Evolutionary conservation across 35 echinoderm and acorn worm species (phyloP), one percentile per base, ranked within the genome.

Genomic region (Ophiothrix spiculata): DNA sequence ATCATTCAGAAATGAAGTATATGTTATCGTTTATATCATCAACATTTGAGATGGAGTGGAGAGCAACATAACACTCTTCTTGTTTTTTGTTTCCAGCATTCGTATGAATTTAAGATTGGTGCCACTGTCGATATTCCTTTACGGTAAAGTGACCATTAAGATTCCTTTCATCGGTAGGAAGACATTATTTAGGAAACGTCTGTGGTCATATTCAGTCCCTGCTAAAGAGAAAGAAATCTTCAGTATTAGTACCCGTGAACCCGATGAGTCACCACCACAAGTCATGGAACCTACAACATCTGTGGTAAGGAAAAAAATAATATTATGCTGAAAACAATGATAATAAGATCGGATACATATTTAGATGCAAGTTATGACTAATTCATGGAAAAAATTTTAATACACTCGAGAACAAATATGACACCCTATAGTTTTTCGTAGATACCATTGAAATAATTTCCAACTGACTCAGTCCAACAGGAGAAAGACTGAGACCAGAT

Each of bases 181-280:
- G 40, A 82, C 80, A 0, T 32, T 82, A 0, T 49, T 49, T 40
- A 32, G 33, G 37, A 49, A 31, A 35, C 45, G 35, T 6, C 15
- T 63, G 15, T 83, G 54, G 46, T 56, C 34, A 1, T 83, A 64
- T 37, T 60, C 54, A 23, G 49, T 56, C 17, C 31, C 41, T 33
- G 0, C 45, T 16, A 64, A 36, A n/a, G 0, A 36, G n/a, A 35
- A 60, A 32, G 39, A 83, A 31, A 36, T 64, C 1, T 64, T 83
- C 39, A 4, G 34, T 25, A 36, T 83, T 36, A 45, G 69, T 31
- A 83, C 81, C 81, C 35, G 69, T 45, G 81, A 83, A 21, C 81
- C 56, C 8, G 81, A 83, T 17, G 14, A 33, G 17, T 83, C 81
- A 13, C 81, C 81, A 23, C 81, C 81, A 36, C 45, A 63, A n/a